Evolutionary conservation across 2,797 vertebrate species (phyloP).

Genomic region (Taenioides sp.): DNA sequence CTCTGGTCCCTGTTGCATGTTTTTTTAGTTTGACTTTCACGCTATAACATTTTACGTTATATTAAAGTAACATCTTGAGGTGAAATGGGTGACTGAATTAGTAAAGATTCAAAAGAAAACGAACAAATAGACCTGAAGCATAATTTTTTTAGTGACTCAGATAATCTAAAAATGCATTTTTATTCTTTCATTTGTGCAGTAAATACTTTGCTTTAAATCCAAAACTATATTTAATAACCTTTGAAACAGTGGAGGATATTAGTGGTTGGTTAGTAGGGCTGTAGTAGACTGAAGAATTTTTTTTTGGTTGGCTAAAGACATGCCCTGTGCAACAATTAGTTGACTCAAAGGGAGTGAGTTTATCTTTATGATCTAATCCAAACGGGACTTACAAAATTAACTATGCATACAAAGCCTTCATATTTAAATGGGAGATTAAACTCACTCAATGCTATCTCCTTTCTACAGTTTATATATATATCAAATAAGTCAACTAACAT

Average conservation of each 20-base stretch:
- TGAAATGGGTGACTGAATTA: too few relatives aligned
- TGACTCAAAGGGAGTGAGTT: too few relatives aligned
- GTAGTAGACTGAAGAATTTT: not conserved
- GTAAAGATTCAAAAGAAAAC: not conserved
- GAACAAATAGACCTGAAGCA: not conserved
- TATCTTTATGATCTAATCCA: not conserved
- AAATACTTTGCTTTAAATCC: not conserved
- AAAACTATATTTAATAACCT: not conserved
- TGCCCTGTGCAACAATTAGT: not conserved
- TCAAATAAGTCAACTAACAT: not conserved
- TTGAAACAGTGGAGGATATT: too few relatives aligned
- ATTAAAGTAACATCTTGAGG: not conserved
- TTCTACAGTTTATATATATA: not conserved
- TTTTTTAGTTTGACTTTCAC: not conserved
- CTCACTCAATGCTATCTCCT: not conserved
- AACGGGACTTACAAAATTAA: not conserved
- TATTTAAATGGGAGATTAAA: not conserved
- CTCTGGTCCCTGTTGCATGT: too few relatives aligned
- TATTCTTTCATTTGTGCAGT: not conserved
- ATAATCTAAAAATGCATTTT: not conserved
- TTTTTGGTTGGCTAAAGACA: not conserved
- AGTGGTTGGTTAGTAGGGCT: not conserved
- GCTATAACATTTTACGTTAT: not conserved
- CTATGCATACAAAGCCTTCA: not conserved
- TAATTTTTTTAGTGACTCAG: not conserved